A percentile compares a stretch with the other conserved stretches of the same genome.
Conservation (phyloP, 2,797 vertebrate genomes). For the Prionace glauca region DNA sequence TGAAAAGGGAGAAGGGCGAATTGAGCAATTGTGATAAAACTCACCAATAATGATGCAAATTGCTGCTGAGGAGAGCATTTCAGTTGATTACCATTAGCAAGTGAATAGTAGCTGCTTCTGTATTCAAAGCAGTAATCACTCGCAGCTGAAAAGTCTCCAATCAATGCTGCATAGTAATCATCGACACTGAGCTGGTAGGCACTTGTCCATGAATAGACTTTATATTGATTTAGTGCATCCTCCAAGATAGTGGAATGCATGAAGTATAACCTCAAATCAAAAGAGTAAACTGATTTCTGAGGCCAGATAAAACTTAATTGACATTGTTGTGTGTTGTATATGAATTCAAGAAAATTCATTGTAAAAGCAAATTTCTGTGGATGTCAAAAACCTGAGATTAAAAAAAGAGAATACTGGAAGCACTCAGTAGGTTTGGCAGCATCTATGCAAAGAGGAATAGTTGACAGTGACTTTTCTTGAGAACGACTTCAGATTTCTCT, state of each 20-base stretch:
- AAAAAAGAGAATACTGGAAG: not conserved
- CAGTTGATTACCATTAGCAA: conserved; percentile 34
- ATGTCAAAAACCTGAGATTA: not conserved
- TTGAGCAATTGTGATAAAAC: conserved; percentile 21
- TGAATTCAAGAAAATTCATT: too few relatives aligned
- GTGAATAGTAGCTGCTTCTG: conserved; percentile 19
- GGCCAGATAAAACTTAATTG: not conserved
- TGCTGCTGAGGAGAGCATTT: not conserved
- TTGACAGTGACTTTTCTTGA: not conserved
- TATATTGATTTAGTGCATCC: not conserved
- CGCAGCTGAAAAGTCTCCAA: conserved; percentile 20
- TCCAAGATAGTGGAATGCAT: not conserved
- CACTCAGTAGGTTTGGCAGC: not conserved
- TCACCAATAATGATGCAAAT: conserved; percentile 19
- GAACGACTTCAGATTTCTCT: not conserved
- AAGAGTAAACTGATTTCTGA: not conserved
- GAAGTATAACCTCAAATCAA: not conserved
- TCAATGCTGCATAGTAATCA: conserved; percentile 13
- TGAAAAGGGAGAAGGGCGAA: not conserved
- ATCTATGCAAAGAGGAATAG: not conserved
- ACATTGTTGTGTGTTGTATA: not conserved
- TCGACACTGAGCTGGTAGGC: not conserved
- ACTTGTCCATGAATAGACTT: not conserved
- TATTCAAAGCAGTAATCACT: not conserved
- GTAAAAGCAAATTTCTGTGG: not conserved